Evolutionary conservation across 2,888 invertebrate species (phyloP).

Genomic region (Andricus quercusramuli): DNA sequence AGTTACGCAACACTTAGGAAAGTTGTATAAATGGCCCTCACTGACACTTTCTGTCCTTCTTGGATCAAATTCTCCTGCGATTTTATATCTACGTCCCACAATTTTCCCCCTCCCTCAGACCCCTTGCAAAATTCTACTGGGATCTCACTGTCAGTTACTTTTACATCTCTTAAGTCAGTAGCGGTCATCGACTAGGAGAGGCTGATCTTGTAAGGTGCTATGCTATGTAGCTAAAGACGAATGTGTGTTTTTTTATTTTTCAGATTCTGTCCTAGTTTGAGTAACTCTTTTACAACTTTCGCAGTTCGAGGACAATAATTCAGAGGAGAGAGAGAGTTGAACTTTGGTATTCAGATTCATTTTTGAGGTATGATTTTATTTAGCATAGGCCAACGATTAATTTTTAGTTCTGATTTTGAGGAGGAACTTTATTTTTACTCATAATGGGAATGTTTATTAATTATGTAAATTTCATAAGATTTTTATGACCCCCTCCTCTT

Average conservation of each 20-base stretch:
- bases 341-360: neutral
- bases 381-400: no score
- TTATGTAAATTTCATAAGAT: no score
- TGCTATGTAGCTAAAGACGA: neutral
- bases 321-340: neutral
- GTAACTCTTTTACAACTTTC: neutral
- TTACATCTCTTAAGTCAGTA: neutral
- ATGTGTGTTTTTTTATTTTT: neutral
- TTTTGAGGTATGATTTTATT: neutral
- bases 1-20: conserved; percentile 66
- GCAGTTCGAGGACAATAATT: neutral
- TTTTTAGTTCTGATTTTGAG: no score
- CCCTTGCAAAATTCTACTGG: neutral
- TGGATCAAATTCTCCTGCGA: conserved; percentile 17
- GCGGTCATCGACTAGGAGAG: conserved; percentile 6
- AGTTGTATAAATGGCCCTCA: conserved; percentile 64
- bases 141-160: neutral
- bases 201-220: neutral
- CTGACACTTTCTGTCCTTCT: conserved; percentile 25
- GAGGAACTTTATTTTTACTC: no score
- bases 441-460: no score
- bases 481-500: no score
- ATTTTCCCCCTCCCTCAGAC: conserved; percentile 40
- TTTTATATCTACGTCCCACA: neutral
- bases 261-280: neutral